Evolutionary conservation across 1,140 invertebrate species (phyloP), one percentile per base, ranked within the genome.

Genomic region (Frieseomelitta varia): DNA sequence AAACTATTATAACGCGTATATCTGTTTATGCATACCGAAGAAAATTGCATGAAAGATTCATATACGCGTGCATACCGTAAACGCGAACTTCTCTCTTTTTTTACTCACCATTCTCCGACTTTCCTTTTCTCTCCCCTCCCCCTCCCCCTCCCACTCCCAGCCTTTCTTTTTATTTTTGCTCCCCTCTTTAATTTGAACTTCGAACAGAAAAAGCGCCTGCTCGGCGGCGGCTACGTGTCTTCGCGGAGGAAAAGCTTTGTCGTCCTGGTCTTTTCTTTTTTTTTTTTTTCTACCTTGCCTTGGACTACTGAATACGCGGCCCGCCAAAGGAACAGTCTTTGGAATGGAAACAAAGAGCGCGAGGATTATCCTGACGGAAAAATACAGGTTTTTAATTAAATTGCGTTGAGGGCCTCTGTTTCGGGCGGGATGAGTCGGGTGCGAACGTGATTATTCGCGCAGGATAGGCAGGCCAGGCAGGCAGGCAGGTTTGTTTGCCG

Each of bases 311-410:
- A 69, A 77, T 69, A 69, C 55, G 19, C 39, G 27, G 24, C 39
- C 56, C 53, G 58, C 12, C 67, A 83, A 78, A 77, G 65, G 65
- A 83, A 12, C 61, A 55, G 58, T 55, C 61, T 65, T 34, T 67
- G 61, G 30, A 77, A 67, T n/a, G 51, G 39, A 21, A 71, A 79
- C 81, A 69, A 78, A 58, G 74, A n/a, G 81, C 55, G 55, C 55
- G 30, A 79, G 65, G 55, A 71, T 83, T 79, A 79, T 56, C 81
- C 80, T 27, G 55, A 27, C 86, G 80, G 87, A 76, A 85, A 88
- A 88, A 88, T 88, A 85, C 78, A 85, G 78, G 76, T 88, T 88
- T 88, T 88, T 88, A 88, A 88, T 88, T 88, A 88, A 88, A 88
- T 88, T 88, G 78, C 78, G 68, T 85, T 21, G 78, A 77, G 85